phyloP scores from a whole-genome alignment of 2,888 invertebrate species.

The Cremastobaeus sp. region DNA sequence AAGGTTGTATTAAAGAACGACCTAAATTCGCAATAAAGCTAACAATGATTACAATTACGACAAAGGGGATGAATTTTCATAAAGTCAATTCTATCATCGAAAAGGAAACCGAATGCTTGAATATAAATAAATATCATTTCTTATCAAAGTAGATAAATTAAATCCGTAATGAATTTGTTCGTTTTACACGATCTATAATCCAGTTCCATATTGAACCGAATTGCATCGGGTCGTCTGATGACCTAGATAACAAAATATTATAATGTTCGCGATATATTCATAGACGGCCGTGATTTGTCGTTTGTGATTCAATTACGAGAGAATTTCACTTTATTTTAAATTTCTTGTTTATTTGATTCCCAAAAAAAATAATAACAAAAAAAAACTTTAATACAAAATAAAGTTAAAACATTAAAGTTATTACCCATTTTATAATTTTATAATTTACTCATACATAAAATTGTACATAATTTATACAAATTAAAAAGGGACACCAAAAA shows the following conservation, averaged over 20 bases:
- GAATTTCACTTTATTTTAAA: conserved; percentile 7
- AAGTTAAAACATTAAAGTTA: too few relatives aligned
- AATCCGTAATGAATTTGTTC: conserved; percentile 54
- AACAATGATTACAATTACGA: conserved; percentile 34
- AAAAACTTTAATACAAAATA: too few relatives aligned
- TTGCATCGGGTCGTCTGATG: conserved; percentile 55
- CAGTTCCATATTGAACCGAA: conserved; percentile 61
- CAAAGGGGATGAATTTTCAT: too few relatives aligned
- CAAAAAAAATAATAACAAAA: too few relatives aligned
- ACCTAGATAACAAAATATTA: conserved; percentile 61
- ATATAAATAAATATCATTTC: conserved; percentile 53
- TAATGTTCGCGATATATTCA: conserved; percentile 56
- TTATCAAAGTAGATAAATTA: conserved; percentile 34
- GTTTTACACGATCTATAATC: conserved; percentile 55
- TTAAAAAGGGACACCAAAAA: too few relatives aligned
- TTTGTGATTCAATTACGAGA: conserved; percentile 9
- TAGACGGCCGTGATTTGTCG: conserved; percentile 30
- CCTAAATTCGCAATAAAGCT: conserved; percentile 49
- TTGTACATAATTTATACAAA: too few relatives aligned
- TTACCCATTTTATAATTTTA: too few relatives aligned
- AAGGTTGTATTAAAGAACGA: conserved; percentile 56
- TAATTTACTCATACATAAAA: too few relatives aligned
- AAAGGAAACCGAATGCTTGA: conserved; percentile 43
- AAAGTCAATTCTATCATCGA: too few relatives aligned
- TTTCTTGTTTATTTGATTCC: too few relatives aligned